Evolutionary conservation across 2,113 vertebrate species (phyloP).

Genomic region (Myiozetetes cayanensis): DNA sequence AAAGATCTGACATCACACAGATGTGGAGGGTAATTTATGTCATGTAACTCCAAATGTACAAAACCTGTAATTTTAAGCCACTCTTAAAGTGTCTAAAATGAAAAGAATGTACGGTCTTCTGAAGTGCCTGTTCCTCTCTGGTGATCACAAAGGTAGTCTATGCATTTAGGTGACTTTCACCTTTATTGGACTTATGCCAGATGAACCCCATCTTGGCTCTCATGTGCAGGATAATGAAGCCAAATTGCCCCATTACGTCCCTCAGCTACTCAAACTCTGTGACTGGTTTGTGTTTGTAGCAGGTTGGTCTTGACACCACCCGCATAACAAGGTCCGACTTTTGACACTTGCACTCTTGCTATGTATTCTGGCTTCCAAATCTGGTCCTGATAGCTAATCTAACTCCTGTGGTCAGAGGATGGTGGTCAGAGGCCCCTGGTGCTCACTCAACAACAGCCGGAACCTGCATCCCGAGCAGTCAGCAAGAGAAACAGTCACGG

Average conservation of each 20-base stretch:
- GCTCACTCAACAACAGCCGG: not conserved
- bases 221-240: not conserved
- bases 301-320: not conserved
- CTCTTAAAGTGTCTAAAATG: not conserved
- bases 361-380: not conserved
- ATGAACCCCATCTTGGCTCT: not conserved
- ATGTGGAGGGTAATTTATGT: not conserved
- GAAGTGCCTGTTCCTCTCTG: not conserved
- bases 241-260: not conserved
- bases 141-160: too few species aligned
- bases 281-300: not conserved
- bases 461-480: not conserved
- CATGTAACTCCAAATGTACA: not conserved
- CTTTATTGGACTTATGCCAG: not conserved
- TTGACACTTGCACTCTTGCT: not conserved
- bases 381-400: not conserved
- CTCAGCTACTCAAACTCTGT: not conserved
- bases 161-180: not conserved
- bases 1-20: not conserved
- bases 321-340: not conserved
- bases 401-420: accelerated
- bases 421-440: not conserved
- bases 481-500: not conserved
- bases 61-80: not conserved
- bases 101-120: not conserved